These are phyloP conservation scores for Pyrocoelia pectoralis DNA, from an alignment of 2,888 invertebrate genomes.

Conservation along the genomic window DNA sequence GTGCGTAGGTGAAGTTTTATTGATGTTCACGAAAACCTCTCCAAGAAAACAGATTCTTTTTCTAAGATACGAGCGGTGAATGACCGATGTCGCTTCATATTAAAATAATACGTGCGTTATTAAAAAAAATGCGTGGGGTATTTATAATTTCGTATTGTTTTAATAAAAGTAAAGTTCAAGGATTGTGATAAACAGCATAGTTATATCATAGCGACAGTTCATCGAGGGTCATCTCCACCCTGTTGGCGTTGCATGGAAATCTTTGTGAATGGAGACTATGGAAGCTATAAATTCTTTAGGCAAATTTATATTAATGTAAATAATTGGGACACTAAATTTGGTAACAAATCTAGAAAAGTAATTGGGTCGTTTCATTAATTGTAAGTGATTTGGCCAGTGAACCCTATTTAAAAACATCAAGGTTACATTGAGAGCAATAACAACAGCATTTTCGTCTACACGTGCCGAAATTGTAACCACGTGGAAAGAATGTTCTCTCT, in stretches of 20 bases:
- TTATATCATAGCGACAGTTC: not conserved
- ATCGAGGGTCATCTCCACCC: not conserved
- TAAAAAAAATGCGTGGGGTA: conserved; percentile 9
- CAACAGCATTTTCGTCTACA: conserved; percentile 18
- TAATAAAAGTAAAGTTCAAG: conserved; percentile 5
- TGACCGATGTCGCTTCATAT: conserved; percentile 19
- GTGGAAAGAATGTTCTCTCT: conserved; percentile 12
- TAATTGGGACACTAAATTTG: no score
- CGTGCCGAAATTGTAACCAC: conserved; percentile 21
- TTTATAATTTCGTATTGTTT: conserved; percentile 1
- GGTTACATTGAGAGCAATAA: conserved; percentile 36
- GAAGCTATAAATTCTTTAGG: no score
- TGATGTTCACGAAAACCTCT: conserved; percentile 24
- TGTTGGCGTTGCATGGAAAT: no score
- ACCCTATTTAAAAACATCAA: conserved; percentile 28
- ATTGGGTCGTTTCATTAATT: conserved; percentile 14
- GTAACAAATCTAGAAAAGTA: no score
- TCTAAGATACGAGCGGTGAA: conserved; percentile 23
- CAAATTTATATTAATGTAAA: no score
- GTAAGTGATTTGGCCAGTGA: conserved; percentile 31
- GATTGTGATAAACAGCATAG: conserved; percentile 2
- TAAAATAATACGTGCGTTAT: conserved; percentile 6
- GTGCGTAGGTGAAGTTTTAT: conserved; percentile 31
- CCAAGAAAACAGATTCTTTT: conserved; percentile 29
- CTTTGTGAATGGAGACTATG: no score